phyloP scores from a whole-genome alignment of 2,797 vertebrate species.

The Podarcis lilfordi region DNA sequence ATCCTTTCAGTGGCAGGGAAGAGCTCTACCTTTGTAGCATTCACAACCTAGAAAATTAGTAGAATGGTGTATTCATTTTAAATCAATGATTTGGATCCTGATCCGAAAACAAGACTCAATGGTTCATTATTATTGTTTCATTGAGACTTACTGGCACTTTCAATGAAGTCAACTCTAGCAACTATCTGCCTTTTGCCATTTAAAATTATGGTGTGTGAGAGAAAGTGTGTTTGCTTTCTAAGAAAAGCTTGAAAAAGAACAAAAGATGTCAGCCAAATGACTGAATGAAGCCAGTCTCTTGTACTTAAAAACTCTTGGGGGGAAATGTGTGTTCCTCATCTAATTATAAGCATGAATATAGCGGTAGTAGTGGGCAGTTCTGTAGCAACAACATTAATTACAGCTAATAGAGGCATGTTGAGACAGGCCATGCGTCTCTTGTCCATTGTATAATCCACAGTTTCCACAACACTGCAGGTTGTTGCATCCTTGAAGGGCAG shows the following conservation, averaged over 20 bases:
- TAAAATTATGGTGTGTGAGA: neutral
- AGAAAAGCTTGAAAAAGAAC: conserved; percentile 58
- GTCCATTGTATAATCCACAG: conserved; percentile 40
- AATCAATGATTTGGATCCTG: neutral
- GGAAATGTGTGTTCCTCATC: conserved; percentile 26
- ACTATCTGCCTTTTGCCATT: conserved; percentile 45
- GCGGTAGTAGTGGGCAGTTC: conserved; percentile 1
- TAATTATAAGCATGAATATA: conserved; percentile 42
- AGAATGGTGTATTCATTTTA: neutral
- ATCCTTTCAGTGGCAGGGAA: no score
- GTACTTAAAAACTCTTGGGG: conserved; percentile 62
- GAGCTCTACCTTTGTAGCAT: neutral
- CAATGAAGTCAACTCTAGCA: conserved; percentile 11
- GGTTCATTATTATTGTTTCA: neutral
- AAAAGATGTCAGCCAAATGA: conserved; percentile 54
- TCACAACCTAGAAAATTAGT: neutral
- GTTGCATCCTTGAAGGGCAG: conserved; percentile 45
- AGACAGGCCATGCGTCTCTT: conserved; percentile 28
- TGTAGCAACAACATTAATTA: neutral
- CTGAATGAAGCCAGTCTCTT: conserved; percentile 53
- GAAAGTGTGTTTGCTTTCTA: conserved; percentile 38
- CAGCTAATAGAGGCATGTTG: conserved; percentile 52
- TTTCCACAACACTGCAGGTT: conserved; percentile 42
- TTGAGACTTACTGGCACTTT: neutral
- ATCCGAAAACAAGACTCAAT: neutral